Percentiles rank a stretch among this genome's conserved stretches.
These are phyloP conservation scores for Erythrocercus mccallii DNA, from an alignment of 2,113 vertebrate genomes.

Conservation along the genomic window DNA sequence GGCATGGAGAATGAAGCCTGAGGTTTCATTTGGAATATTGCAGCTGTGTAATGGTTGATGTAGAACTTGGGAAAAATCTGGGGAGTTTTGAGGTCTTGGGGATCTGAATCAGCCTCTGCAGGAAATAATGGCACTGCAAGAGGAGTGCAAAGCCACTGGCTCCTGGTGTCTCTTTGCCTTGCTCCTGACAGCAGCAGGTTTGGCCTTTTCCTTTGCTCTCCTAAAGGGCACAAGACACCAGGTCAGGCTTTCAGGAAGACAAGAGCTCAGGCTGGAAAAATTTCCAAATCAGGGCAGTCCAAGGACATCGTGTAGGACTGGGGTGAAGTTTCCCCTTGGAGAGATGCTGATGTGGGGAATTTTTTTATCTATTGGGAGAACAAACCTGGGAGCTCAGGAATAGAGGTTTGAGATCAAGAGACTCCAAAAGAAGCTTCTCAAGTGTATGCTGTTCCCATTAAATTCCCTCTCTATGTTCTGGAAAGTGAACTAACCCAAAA, in stretches of 20 bases:
- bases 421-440: not conserved
- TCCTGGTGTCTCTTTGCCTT: not conserved
- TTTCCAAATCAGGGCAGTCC: rapidly evolving
- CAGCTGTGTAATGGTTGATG: not conserved
- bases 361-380: not conserved
- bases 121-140: not conserved
- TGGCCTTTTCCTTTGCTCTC: not conserved
- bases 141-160: not conserved
- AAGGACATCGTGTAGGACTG: rapidly evolving
- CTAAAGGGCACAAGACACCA: not conserved
- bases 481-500: not conserved
- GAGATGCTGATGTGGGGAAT: not conserved
- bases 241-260: not conserved
- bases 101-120: not conserved
- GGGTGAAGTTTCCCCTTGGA: not conserved
- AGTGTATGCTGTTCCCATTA: not conserved
- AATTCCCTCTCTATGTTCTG: not conserved
- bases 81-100: not conserved
- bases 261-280: not conserved
- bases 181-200: not conserved
- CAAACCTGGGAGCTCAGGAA: not conserved
- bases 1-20: not conserved
- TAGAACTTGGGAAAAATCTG: not conserved
- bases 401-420: not conserved
- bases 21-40: not conserved